Conservation (phyloP, 2,888 invertebrate genomes). For the Cecidostiba fungosa region DNA sequence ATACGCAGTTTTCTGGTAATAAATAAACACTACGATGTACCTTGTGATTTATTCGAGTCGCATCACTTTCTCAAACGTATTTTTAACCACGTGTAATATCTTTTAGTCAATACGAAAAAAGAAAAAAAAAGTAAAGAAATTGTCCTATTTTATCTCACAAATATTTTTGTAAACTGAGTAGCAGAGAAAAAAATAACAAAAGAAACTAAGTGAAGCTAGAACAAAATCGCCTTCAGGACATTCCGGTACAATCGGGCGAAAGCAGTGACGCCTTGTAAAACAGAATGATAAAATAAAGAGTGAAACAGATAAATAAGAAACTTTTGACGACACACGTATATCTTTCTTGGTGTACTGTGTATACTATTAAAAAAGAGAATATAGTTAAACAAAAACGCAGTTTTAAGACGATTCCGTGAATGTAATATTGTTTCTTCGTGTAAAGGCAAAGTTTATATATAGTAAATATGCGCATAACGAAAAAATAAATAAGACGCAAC, state of each 20-base stretch:
- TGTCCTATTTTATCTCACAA: slow-evolving; percentile 57
- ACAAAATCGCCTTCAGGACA: slow-evolving; percentile 58
- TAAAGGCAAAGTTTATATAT: slow-evolving; percentile 55
- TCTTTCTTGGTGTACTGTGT: slow-evolving; percentile 46
- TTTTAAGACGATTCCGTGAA: slow-evolving; percentile 49
- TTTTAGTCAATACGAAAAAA: slow-evolving; percentile 59
- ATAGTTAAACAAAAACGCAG: slow-evolving; percentile 42
- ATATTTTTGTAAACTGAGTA: slow-evolving; percentile 60
- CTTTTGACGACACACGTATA: slow-evolving; percentile 51
- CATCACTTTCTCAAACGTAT: slow-evolving; percentile 45
- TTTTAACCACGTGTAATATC: slow-evolving; percentile 55
- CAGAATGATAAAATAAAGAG: slow-evolving; percentile 32
- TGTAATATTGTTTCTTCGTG: slow-evolving; percentile 54
- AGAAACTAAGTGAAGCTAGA: slow-evolving; percentile 40
- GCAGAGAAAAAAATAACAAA: slow-evolving; percentile 21
- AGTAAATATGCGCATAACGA: slow-evolving; percentile 42
- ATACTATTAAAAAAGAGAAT: slow-evolving; percentile 52
- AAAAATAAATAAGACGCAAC: slow-evolving; percentile 34
- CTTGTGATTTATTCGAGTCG: slow-evolving; percentile 40
- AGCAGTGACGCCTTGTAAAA: slow-evolving; percentile 54
- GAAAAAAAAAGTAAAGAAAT: slow-evolving; percentile 52
- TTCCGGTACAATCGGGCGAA: slow-evolving; percentile 56
- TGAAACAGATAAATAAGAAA: slow-evolving; percentile 15
- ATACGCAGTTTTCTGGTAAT: slow-evolving; percentile 35
- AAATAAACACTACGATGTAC: slow-evolving; percentile 19